A percentile compares a stretch with the other conserved stretches of the same genome.
These are phyloP conservation scores for Psittacula derbiana DNA, from an alignment of 2,797 vertebrate species.

Conservation along the genomic window DNA sequence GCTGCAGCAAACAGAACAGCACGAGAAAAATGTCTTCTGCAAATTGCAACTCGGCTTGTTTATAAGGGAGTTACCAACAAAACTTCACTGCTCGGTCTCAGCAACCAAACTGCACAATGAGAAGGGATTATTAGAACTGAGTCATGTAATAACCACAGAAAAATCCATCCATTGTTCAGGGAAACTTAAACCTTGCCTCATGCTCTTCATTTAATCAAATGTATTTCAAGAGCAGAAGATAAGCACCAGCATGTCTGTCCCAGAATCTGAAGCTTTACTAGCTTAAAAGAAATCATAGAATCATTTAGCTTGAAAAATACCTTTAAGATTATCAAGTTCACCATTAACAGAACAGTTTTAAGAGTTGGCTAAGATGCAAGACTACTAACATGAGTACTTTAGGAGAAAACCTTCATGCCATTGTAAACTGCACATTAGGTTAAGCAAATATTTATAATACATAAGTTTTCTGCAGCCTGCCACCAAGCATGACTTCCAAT, in stretches of 20 bases:
- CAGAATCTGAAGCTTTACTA: neutral
- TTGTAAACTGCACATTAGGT: neutral
- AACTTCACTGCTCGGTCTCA: neutral
- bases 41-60: neutral
- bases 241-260: neutral
- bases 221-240: neutral
- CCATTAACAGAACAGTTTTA: neutral
- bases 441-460: neutral
- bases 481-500: fast-evolving
- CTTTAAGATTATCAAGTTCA: neutral
- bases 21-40: neutral
- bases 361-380: neutral
- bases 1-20: neutral
- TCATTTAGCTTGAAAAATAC: neutral
- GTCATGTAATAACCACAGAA: neutral
- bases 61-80: neutral
- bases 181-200: neutral
- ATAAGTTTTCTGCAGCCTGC: neutral
- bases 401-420: neutral
- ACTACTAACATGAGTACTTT: fast-evolving
- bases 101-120: neutral
- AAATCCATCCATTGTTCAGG: neutral
- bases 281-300: neutral
- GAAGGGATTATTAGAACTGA: neutral
- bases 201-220: neutral